Evolutionary conservation across 2,797 vertebrate genomes (phyloP), one percentile per base, ranked within the genome.

Genomic region (Dendrocincla tyrannina): DNA sequence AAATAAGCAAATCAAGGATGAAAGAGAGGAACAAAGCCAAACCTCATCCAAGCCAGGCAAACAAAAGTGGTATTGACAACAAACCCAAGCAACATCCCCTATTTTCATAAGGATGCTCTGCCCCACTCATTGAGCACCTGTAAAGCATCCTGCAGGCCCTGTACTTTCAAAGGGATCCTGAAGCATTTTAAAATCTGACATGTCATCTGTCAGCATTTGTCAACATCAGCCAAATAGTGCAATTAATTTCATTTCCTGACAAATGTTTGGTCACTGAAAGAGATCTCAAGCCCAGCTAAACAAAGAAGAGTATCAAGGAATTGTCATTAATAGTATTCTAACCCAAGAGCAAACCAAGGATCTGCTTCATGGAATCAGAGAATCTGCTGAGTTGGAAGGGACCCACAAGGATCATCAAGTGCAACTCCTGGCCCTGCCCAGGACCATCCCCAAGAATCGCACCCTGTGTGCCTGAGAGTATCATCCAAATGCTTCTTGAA

Each of bases 161-260:
- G 41, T 53, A 18, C 64, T 86, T 94, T 72, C 76, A 93, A 91
- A 88, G 66, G 32, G 39, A 94, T 90, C 70, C 62, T 8, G 49
- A 5, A 70, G 60, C 33, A 77, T 91, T 58, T 76, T 47, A 79
- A 92, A 94, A 94, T 94, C 56, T 91, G 70, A 76, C 67, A 58
- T 74, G 93, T 60, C 96, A 96, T 82, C 70, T 93, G 88, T 62
- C 95, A 88, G 77, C 56, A 67, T 42, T 85, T 77, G 76, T 93
- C 85, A 82, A 15, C 13, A 76, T 90, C 66, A 91, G 79, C 67
- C 77, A 88, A 80, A 19, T 0, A 70, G 41, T n/a, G 59, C 89
- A 96, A 95, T 96, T 96, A 96, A 90, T 67, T 94, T 89, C n/a
- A 88, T 47, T 95, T 94, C 67, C 80, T 70, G 69, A 76, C 80